A percentile compares a stretch with the other conserved stretches of the same genome.
These are phyloP conservation scores for Erebia ligea DNA, from an alignment of 2,888 invertebrate species.

Conservation along the genomic window DNA sequence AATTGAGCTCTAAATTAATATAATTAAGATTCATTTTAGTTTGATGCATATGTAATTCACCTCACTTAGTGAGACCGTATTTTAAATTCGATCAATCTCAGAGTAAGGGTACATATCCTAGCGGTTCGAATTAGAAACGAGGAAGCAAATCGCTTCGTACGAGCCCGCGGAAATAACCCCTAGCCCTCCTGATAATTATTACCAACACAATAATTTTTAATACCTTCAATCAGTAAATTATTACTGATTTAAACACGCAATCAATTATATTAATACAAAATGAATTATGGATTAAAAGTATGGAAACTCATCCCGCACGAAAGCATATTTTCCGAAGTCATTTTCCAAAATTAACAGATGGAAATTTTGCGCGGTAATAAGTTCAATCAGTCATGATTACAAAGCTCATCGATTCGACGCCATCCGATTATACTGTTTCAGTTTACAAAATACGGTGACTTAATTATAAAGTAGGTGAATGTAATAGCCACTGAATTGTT, in stretches of 20 bases:
- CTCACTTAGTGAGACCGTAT: too few species aligned
- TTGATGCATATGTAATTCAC: too few species aligned
- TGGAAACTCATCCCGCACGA: not conserved
- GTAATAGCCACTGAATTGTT: not conserved
- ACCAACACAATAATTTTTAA: too few species aligned
- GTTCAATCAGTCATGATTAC: constrained; percentile 37
- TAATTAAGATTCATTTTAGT: too few species aligned
- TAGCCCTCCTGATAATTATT: too few species aligned
- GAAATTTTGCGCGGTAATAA: constrained; percentile 25
- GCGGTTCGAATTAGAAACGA: too few species aligned
- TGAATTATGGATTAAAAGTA: constrained; percentile 12
- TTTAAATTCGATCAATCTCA: too few species aligned
- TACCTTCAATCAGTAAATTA: not conserved
- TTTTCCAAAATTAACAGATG: constrained; percentile 25
- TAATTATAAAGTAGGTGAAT: constrained; percentile 9
- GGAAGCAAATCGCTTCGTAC: too few species aligned
- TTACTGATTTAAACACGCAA: not conserved
- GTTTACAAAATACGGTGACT: constrained; percentile 19
- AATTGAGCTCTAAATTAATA: too few species aligned
- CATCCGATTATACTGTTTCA: constrained; percentile 32
- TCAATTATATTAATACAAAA: constrained; percentile 3
- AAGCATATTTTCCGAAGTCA: constrained; percentile 13
- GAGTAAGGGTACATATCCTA: too few species aligned
- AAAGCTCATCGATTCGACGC: constrained; percentile 34
- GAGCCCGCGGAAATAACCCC: too few species aligned